Percentiles rank a stretch among this genome's conserved stretches.
These are phyloP conservation scores for Agrotis ipsilon DNA, from an alignment of 2,888 invertebrate species.

Conservation along the genomic window DNA sequence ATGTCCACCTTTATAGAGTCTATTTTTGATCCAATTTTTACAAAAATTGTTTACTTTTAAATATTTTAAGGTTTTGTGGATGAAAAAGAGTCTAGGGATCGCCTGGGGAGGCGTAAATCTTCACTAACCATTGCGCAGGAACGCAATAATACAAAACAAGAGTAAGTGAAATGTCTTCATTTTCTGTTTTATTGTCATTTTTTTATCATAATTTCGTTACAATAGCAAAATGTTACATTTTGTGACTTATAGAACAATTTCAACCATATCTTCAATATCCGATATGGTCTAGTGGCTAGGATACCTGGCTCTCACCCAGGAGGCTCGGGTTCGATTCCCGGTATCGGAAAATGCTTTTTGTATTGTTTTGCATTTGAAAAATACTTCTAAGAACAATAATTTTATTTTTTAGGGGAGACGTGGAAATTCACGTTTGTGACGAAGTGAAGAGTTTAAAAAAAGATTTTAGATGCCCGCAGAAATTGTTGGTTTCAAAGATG, in stretches of 20 bases:
- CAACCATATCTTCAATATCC: conserved; percentile 57
- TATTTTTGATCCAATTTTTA: background rate
- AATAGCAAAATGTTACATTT: background rate
- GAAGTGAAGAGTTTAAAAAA: conserved; percentile 97
- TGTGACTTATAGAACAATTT: conserved; percentile 34
- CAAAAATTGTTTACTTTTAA: background rate
- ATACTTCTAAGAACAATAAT: no score
- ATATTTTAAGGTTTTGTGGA: conserved; percentile 81
- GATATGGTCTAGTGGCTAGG: conserved; percentile 93
- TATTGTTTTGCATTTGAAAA: background rate
- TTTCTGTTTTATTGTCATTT: no score
- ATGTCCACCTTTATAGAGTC: no score
- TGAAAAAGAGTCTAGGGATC: conserved; percentile 87
- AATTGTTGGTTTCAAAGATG: conserved; percentile 97
- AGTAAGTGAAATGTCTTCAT: conserved; percentile 78
- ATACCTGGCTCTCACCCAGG: conserved; percentile 94
- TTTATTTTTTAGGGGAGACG: conserved; percentile 92
- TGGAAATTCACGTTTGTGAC: conserved; percentile 98
- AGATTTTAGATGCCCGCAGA: conserved; percentile 97
- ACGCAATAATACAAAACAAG: conserved; percentile 84
- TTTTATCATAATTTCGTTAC: background rate
- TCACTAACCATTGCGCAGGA: conserved; percentile 84
- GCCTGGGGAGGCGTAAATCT: conserved; percentile 87
- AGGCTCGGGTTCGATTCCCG: conserved; percentile 92
- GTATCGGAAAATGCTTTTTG: conserved; percentile 85